Base-by-base conservation (phyloP, 2,888 invertebrate genomes). In the Teleogryllus oceanicus region DNA sequence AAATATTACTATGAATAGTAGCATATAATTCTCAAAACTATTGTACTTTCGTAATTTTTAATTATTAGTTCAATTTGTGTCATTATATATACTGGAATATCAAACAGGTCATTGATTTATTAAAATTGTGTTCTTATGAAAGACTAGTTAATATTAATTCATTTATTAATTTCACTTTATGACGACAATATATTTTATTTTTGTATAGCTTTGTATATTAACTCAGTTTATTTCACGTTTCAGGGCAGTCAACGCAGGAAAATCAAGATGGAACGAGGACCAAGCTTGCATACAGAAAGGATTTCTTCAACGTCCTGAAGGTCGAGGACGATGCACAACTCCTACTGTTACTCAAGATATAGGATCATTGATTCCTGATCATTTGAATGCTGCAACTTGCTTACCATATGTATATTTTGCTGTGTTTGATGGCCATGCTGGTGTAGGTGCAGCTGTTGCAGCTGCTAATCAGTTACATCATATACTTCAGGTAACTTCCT, bases 361-460 rank as follows among this genome's bases (percentile, higher is more conserved):
- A 21, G 21, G 50, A 50, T 13, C 50, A 21, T 24, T 50, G 16
- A 16, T 76, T 79, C 5, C 77, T 50, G 62, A 82, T 62, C 51
- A 50, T 18, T 20, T 78, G 20, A 82, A 78, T 49, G 75, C 81
- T 62, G 80, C 81, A 21, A 49, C 78, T 3, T 85, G 86, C 74
- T 86, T 94, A 83, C 92, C 92, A 2, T 93, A 93, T 84, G 89
- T 91, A 51, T 94, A 94, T 86, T 95, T 94, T 88, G 94, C 92
- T 21, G 89, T 95, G 83, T 96, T 95, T 87, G 96, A 96, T 88
- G 96, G 96, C 0, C 96, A 96, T 87, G 95, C 94, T 49, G 95
- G 95, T 2, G 91, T 92, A 84, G 93, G 93, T 76, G 94, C 94
- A 75, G 93, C 95, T 2, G 87, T 95, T 37, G 92, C 94, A 82